phyloP scores from a whole-genome alignment of 1,140 invertebrate species.

The Drosophila erecta region DNA sequence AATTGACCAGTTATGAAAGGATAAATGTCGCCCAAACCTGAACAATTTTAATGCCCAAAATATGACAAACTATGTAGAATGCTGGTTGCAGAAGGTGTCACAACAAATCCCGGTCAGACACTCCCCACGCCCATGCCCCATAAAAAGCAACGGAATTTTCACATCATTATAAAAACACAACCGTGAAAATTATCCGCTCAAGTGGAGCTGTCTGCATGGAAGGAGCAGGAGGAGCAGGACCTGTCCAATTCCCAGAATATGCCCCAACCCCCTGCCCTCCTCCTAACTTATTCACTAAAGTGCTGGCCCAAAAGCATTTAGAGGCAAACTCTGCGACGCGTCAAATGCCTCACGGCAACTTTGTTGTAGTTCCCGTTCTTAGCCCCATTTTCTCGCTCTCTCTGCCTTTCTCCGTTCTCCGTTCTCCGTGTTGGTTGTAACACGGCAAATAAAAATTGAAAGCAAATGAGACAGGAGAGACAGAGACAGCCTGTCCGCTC shows the following conservation, averaged over 20 bases:
- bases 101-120: constrained; percentile 32
- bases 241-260: constrained; percentile 61
- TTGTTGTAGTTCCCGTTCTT: constrained; percentile 49
- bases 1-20: constrained; percentile 59
- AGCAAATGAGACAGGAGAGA: constrained; percentile 80
- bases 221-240: constrained; percentile 21
- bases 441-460: constrained; percentile 82
- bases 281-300: constrained; percentile 20
- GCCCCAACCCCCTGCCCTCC: constrained; percentile 10
- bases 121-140: constrained; percentile 6
- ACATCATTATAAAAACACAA: constrained; percentile 78
- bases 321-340: constrained; percentile 64
- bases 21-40: not conserved
- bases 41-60: not conserved
- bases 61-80: constrained; percentile 49
- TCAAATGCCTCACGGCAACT: constrained; percentile 80
- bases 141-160: constrained; percentile 65
- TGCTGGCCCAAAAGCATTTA: constrained; percentile 59
- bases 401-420: constrained; percentile 19
- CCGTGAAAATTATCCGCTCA: constrained; percentile 80
- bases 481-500: constrained; percentile 57
- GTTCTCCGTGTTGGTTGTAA: constrained; percentile 61
- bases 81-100: constrained; percentile 41
- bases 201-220: constrained; percentile 44
- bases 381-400: not conserved